Evolutionary conservation across 2,888 invertebrate species (phyloP).

Genomic region (Margaritifera margaritifera): DNA sequence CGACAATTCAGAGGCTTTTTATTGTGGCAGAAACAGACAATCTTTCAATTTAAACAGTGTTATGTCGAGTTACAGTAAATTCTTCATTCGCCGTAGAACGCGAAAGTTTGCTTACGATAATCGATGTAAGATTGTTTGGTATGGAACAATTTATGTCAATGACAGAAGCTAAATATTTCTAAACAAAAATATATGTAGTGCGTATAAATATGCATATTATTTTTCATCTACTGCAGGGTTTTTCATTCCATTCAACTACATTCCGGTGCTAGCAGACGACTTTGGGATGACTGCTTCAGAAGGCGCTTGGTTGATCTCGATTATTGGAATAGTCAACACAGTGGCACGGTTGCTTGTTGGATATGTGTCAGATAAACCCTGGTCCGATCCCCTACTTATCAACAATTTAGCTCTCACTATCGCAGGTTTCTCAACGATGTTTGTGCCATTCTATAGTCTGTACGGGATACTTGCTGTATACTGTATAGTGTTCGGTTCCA

Average conservation of each 20-base stretch:
- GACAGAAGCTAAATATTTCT: not conserved
- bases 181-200: too few relatives aligned
- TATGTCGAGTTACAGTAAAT: too few relatives aligned
- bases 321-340: conserved; percentile 87
- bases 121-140: too few relatives aligned
- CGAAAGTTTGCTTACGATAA: too few relatives aligned
- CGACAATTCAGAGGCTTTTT: too few relatives aligned
- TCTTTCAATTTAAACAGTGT: too few relatives aligned
- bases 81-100: too few relatives aligned
- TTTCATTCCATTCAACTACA: conserved; percentile 92
- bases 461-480: conserved; percentile 86
- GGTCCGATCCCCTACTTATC: conserved; percentile 87
- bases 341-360: conserved; percentile 93
- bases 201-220: not conserved
- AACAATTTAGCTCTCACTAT: conserved; percentile 91
- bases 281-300: conserved; percentile 47
- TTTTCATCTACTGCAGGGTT: conserved; percentile 81
- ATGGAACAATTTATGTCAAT: not conserved
- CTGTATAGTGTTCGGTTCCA: conserved; percentile 89
- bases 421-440: conserved; percentile 87
- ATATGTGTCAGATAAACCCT: conserved; percentile 83
- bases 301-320: conserved; percentile 44
- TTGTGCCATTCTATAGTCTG: conserved; percentile 87
- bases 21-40: too few relatives aligned
- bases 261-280: conserved; percentile 71